Conservation (phyloP, 2,888 invertebrate genomes). For the Catocala nupta region DNA sequence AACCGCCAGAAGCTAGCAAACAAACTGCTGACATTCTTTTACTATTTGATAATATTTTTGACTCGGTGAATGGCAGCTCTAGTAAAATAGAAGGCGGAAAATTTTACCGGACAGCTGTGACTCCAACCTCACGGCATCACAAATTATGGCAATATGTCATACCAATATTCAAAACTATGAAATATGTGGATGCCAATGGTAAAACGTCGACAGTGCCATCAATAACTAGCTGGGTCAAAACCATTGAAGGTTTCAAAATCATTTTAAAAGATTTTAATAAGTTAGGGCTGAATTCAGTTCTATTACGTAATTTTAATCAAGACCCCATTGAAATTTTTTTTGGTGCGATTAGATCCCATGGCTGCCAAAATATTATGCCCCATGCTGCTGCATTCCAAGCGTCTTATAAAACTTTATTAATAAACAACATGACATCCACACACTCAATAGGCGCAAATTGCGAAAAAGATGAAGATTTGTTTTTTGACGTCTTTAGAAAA, state of each 20-base stretch:
- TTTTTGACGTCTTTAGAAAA: not conserved
- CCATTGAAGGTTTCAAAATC: constrained; percentile 13
- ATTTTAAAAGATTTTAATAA: not conserved
- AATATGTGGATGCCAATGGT: not conserved
- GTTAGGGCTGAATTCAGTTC: constrained; percentile 6
- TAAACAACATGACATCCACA: not conserved
- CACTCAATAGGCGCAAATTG: not conserved
- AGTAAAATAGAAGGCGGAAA: constrained; percentile 7
- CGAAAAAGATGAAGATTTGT: not conserved
- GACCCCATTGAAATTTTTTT: not conserved
- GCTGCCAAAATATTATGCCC: not conserved
- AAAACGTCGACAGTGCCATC: constrained; percentile 8
- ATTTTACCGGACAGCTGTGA: not conserved
- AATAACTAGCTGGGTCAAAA: constrained; percentile 13
- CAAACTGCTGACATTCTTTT: constrained; percentile 7
- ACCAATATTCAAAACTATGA: not conserved
- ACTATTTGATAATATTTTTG: constrained; percentile 9
- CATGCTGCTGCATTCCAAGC: not conserved
- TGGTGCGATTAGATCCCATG: not conserved
- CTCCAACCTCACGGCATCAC: not conserved
- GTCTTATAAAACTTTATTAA: not conserved
- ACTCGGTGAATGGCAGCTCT: constrained; percentile 7
- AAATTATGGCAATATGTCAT: not conserved
- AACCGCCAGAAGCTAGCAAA: not conserved
- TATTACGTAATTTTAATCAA: not conserved